Evolutionary conservation across 2,888 invertebrate genomes (phyloP).

Genomic region (Spilarctia lutea): DNA sequence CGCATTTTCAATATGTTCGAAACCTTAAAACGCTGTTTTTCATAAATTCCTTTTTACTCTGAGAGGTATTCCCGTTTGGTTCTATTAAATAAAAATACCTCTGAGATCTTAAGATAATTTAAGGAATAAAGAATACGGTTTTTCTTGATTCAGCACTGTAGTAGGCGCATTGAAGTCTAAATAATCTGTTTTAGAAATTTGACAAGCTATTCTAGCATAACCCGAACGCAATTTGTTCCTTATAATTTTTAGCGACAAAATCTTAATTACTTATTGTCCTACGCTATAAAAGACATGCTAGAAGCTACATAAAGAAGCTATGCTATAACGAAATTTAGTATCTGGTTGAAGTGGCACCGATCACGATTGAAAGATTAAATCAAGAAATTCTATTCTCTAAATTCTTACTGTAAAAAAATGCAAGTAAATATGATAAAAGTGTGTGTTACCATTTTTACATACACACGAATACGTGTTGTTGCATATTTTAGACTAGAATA

Average conservation of each 20-base stretch:
- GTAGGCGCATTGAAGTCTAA: neutral
- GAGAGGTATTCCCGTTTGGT: no score
- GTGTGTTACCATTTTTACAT: neutral
- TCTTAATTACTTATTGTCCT: neutral
- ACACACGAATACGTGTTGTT: conserved; percentile 1
- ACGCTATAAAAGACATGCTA: no score
- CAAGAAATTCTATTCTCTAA: neutral
- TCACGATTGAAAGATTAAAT: neutral
- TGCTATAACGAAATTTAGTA: neutral
- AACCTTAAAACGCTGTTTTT: neutral
- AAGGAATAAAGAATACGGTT: neutral
- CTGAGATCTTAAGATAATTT: no score
- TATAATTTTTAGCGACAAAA: neutral
- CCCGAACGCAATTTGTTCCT: neutral
- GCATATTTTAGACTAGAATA: conserved; percentile 11
- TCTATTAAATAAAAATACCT: no score
- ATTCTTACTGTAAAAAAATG: neutral
- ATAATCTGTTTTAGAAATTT: neutral
- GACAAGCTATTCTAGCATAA: neutral
- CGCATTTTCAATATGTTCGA: neutral
- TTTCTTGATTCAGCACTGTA: no score
- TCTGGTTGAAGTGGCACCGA: neutral
- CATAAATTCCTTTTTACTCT: no score
- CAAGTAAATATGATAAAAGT: neutral
- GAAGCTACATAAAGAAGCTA: neutral